A percentile compares a stretch with the other conserved stretches of the same genome.
Conservation (phyloP, 2,797 vertebrate genomes). For the Lagodon rhomboides region DNA sequence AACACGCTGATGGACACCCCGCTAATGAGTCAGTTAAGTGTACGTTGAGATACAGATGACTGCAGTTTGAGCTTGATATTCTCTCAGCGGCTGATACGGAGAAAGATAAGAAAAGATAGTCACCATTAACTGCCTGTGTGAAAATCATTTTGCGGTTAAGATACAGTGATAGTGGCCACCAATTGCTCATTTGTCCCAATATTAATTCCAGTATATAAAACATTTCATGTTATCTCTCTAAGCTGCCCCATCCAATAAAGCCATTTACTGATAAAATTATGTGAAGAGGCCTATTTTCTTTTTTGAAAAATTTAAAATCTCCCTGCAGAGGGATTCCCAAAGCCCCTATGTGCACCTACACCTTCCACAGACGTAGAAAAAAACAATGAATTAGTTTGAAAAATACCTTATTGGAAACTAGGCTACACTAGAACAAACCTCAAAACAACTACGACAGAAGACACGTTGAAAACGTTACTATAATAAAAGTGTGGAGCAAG, state of each 20-base stretch:
- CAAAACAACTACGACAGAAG: slow-evolving; percentile 39
- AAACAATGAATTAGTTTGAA: slow-evolving; percentile 12
- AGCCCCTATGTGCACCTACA: too few species aligned
- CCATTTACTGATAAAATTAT: too few species aligned
- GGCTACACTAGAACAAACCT: slow-evolving; percentile 44
- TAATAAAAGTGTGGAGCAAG: slow-evolving; percentile 53
- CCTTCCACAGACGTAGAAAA: too few species aligned
- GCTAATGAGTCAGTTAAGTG: neutral
- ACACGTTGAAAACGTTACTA: slow-evolving; percentile 57
- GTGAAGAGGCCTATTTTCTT: too few species aligned
- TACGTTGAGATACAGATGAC: slow-evolving; percentile 27
- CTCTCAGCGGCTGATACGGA: slow-evolving; percentile 3
- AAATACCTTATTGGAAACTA: slow-evolving; percentile 43
- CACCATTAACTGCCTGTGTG: neutral
- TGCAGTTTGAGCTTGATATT: slow-evolving; percentile 32
- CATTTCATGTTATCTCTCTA: neutral
- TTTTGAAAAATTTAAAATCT: too few species aligned
- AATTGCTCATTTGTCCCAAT: neutral
- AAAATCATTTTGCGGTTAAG: neutral
- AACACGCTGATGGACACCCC: too few species aligned
- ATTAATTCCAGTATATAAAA: neutral
- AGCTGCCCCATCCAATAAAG: too few species aligned
- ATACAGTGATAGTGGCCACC: slow-evolving; percentile 4
- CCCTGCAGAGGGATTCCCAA: too few species aligned
- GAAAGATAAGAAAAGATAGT: slow-evolving; percentile 6